These are phyloP conservation scores for Fragum fragum DNA, from an alignment of 2,888 invertebrate species.

Conservation along the genomic window DNA sequence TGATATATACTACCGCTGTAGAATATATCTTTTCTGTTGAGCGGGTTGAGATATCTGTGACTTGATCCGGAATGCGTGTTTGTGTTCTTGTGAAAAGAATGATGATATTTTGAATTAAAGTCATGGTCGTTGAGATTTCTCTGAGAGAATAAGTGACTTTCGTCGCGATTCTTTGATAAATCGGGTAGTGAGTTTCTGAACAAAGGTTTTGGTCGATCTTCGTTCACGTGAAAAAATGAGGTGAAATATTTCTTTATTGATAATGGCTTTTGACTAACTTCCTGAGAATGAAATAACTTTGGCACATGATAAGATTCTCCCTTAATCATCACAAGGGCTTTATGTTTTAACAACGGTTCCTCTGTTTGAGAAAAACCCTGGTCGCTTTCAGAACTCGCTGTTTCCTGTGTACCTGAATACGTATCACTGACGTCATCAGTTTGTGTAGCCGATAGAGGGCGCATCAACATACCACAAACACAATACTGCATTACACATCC, in stretches of 20 bases:
- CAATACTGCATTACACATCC: constrained; percentile 67
- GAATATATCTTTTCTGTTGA: constrained; percentile 54
- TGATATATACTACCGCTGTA: constrained; percentile 53
- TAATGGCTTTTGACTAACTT: constrained; percentile 8
- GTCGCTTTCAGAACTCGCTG: constrained; percentile 13
- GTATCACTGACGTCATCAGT: constrained; percentile 2
- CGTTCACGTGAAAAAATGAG: constrained; percentile 10
- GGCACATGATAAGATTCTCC: constrained; percentile 1
- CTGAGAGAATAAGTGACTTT: constrained; percentile 2
- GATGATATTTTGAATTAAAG: background rate
- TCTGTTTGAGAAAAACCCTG: constrained; percentile 13
- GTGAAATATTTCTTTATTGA: constrained; percentile 6
- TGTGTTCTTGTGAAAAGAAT: background rate
- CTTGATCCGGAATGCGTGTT: background rate
- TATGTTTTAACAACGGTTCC: constrained; percentile 21
- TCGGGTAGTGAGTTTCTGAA: constrained; percentile 30
- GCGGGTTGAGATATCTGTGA: constrained; percentile 18
- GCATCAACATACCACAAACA: constrained; percentile 63
- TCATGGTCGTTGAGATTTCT: constrained; percentile 17
- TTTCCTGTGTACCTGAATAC: constrained; percentile 8
- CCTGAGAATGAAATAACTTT: constrained; percentile 18
- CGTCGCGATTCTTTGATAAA: constrained; percentile 23
- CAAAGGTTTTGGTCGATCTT: background rate
- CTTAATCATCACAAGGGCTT: background rate
- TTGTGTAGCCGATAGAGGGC: constrained; percentile 41